Base-by-base conservation (phyloP, 2,797 vertebrate genomes). In the Peromyscus aztecus region DNA sequence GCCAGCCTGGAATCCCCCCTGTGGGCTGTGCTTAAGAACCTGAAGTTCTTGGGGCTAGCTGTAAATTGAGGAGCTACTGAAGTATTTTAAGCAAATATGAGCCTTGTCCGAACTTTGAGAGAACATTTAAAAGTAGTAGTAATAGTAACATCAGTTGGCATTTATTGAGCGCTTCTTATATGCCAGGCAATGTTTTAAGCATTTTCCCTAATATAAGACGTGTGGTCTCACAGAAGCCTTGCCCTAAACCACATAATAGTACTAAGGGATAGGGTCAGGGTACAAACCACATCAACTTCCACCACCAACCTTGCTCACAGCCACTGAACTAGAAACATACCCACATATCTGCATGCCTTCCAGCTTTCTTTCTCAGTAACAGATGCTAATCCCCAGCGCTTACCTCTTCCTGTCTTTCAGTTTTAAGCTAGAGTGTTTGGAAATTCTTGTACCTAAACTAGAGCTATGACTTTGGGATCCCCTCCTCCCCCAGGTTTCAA, bases 401-500 rank as follows among this genome's bases (percentile, higher is more conserved):
- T 90, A 78, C 31, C 34, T 85, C 65, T 52, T 55, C 37, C 85
- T 61, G 43, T 65, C 87, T 90, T 75, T 49, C 61, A 17, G 11
- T 55, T 59, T 82, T 86, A 67, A 93, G 31, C 37, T 24, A 65
- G 23, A 65, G 23, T 78, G 83, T 34, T 81, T 31, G 67, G 29
- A 29, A 77, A 69, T 82, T 84, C 13, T 89, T 46, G 55, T 9
- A 21, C 24, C 63, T 24, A 86, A 75, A 86, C 13, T 27, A 71
- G 52, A 69, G 21, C 59, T 55, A 6, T 75, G 37, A 37, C 61
- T 84, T 89, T 46, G 43, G 43, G 71, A 67, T 87, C n/a, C 16
- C 10, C 67, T 40, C 52, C 37, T 61, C 86, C 37, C 5, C 75
- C 43, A 92, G 89, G 43, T 95, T 92, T 90, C 37, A n/a, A 89